phyloP scores from a whole-genome alignment of 1,140 invertebrate genomes.

The Homarus americanus region DNA sequence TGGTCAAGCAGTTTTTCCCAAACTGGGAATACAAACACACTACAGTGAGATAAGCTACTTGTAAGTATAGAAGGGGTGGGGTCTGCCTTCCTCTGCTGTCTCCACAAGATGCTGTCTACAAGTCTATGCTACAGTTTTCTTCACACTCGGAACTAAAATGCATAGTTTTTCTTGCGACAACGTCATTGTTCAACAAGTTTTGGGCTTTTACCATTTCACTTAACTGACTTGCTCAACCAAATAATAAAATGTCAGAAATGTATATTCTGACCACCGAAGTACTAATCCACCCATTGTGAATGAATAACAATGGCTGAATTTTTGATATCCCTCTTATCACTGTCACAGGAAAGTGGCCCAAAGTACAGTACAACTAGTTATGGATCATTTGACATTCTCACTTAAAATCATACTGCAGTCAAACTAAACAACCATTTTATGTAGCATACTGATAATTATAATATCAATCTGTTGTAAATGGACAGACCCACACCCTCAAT shows the following conservation, averaged over 20 bases:
- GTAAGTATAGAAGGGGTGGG: conserved; percentile 59
- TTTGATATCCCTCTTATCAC: background rate
- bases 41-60: conserved; percentile 64
- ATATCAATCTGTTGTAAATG: conserved; percentile 15
- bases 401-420: background rate
- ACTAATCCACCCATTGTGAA: background rate
- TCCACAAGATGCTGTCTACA: background rate
- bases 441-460: background rate
- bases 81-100: background rate
- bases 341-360: background rate
- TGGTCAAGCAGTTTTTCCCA: conserved; percentile 56
- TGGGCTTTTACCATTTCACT: background rate
- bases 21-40: conserved; percentile 61
- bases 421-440: background rate
- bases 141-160: background rate
- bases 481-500: conserved; percentile 62
- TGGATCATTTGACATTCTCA: background rate
- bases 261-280: background rate
- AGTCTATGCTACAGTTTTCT: conserved; percentile 23
- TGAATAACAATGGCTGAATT: background rate
- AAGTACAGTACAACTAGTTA: background rate
- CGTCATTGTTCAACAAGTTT: background rate
- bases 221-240: too few relatives aligned
- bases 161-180: conserved; percentile 8
- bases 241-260: too few relatives aligned